Evolutionary conservation across 2,797 vertebrate genomes (phyloP).

Genomic region (Smutsia temminckii): DNA sequence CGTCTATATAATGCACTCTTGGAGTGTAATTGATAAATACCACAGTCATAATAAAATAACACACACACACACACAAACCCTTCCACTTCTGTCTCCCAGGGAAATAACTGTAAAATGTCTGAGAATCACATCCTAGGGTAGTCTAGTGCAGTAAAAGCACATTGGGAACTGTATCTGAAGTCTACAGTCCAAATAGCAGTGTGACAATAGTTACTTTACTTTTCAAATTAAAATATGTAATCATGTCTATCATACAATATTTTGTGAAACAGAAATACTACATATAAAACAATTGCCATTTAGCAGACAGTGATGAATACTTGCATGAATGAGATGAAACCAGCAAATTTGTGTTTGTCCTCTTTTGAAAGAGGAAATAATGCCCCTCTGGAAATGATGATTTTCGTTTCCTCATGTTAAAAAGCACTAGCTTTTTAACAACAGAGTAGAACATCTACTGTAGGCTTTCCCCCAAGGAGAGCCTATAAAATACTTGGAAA

Average conservation of each 20-base stretch:
- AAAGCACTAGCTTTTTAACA: slow-evolving; percentile 14
- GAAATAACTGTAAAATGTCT: not conserved
- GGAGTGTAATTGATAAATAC: not conserved
- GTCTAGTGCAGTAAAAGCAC: rapidly evolving
- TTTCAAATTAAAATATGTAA: not conserved
- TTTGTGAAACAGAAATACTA: not conserved
- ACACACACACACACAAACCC: not conserved
- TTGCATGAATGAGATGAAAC: not conserved
- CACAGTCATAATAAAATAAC: not conserved
- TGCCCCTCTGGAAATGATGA: not conserved
- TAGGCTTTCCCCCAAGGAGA: not conserved
- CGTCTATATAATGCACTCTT: not conserved
- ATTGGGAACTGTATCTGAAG: not conserved
- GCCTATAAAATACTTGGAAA: slow-evolving; percentile 52
- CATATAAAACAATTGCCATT: not conserved
- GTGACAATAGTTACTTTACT: not conserved
- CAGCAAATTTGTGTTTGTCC: not conserved
- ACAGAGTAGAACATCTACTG: not conserved
- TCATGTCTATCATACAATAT: not conserved
- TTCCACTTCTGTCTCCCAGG: not conserved
- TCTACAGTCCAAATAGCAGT: not conserved
- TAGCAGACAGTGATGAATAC: not conserved
- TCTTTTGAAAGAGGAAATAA: not conserved
- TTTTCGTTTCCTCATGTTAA: not conserved
- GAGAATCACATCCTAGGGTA: not conserved